These are phyloP conservation scores for Megaleporinus macrocephalus DNA, from an alignment of 2,113 vertebrate genomes.

Conservation along the genomic window DNA sequence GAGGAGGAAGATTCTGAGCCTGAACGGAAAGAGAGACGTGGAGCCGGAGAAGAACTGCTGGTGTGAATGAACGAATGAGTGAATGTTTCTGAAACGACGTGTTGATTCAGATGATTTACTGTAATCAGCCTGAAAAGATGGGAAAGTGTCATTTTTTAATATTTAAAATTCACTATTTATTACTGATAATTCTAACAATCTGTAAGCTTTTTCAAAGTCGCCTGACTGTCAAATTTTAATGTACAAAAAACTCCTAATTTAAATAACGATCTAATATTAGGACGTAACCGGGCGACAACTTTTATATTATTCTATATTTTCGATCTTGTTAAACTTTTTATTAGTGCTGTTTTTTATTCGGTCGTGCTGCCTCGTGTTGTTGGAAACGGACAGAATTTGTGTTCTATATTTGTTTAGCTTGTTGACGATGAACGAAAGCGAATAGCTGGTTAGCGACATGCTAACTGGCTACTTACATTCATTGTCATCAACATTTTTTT, in stretches of 20 bases:
- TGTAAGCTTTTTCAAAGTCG: conserved; percentile 54
- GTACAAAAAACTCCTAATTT: conserved; percentile 23
- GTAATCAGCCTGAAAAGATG: conserved; percentile 60
- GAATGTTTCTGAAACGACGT: conserved; percentile 19
- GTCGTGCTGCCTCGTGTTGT: not conserved
- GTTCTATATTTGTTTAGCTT: not conserved
- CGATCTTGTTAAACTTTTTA: not conserved
- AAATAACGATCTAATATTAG: not conserved
- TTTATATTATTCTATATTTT: not conserved
- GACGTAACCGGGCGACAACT: not conserved
- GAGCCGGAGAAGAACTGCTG: not conserved
- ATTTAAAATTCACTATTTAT: conserved; percentile 79
- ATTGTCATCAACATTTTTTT: too few relatives aligned
- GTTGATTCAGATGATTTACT: conserved; percentile 48
- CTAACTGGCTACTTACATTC: too few relatives aligned
- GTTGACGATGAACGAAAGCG: too few relatives aligned
- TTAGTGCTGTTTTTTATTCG: not conserved
- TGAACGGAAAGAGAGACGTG: not conserved
- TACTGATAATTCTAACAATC: conserved; percentile 70
- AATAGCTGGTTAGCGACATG: too few relatives aligned
- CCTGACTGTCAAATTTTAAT: conserved; percentile 30
- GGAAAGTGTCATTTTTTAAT: conserved; percentile 65
- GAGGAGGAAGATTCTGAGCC: not conserved
- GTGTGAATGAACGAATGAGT: not conserved
- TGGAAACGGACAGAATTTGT: not conserved